Conservation (phyloP, 2,888 invertebrate species). For the Melanargia galathea region DNA sequence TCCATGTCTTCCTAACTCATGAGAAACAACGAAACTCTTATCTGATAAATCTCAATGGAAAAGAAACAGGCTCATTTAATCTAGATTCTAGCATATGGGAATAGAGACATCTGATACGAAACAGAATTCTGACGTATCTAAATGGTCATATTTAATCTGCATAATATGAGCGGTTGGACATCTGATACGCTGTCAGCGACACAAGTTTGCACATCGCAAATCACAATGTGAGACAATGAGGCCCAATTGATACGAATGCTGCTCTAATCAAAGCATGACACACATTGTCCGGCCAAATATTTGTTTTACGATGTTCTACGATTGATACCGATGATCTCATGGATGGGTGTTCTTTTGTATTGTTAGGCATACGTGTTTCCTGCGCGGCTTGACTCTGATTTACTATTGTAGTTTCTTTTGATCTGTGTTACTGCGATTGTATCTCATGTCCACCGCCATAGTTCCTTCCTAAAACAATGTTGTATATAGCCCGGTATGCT, state of each 20-base stretch:
- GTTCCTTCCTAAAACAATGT: neutral
- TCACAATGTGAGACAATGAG: slow-evolving; percentile 46
- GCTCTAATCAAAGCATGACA: slow-evolving; percentile 61
- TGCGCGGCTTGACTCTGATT: neutral
- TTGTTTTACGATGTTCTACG: slow-evolving; percentile 48
- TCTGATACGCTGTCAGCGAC: slow-evolving; percentile 27
- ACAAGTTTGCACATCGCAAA: slow-evolving; percentile 35
- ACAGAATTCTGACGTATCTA: neutral
- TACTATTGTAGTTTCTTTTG: slow-evolving; percentile 10
- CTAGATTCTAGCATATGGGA: too few species aligned
- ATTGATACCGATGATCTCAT: slow-evolving; percentile 54
- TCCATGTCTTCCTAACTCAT: too few species aligned
- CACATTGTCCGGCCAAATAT: slow-evolving; percentile 53
- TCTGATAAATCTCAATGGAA: too few species aligned
- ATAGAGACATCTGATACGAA: neutral
- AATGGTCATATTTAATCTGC: too few species aligned
- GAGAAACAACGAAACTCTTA: too few species aligned
- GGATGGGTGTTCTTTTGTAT: slow-evolving; percentile 36
- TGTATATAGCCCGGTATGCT: neutral
- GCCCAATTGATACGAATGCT: slow-evolving; percentile 59
- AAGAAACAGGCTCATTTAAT: too few species aligned
- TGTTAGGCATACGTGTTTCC: slow-evolving; percentile 9
- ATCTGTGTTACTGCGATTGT: slow-evolving; percentile 1
- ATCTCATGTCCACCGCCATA: neutral
- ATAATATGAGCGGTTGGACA: slow-evolving; percentile 9